Base-by-base conservation (phyloP, 2,888 invertebrate genomes). In the Euzophera pinguis region DNA sequence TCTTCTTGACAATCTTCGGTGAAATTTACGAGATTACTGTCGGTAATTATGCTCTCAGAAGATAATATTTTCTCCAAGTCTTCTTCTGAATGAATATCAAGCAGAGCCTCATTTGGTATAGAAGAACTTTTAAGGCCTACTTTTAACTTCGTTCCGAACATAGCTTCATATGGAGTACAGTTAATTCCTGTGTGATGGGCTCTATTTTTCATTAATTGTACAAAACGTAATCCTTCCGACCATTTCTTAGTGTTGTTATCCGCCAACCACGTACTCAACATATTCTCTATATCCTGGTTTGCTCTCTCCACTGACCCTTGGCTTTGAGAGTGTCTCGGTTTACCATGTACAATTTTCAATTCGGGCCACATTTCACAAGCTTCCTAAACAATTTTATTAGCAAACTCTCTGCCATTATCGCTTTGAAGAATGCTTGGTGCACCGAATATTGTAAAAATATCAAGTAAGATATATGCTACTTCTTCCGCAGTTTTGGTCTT, bases 221-320 rank as follows among this genome's bases (percentile, higher is more conserved):
- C n/a, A n/a, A n/a, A n/a, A 83, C 60, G 50, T 50, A 81, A 57
- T 10, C 81, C 82, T 61, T 80, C 68, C 10, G 69, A 71, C 84
- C 81, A 85, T 53, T 75, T 72, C 35, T 47, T 67, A 4, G 64
- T 67, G 12, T 70, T 60, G 43, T 78, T 74, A 38, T 65, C 63
- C 35, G 62, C 55, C 69, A 83, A 57, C 81, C 81, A 84, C 0
- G 74, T 59, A 52, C 50, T 47, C 7, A 77, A 27, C 67, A 79
- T 78, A 43, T 76, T 76, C 60, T 75, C 61, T 13, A 81, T 65
- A 55, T 76, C 76, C 60, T 76, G 73, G 50, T 77, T 77, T 8
- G 69, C 67, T 38, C 73, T 56, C 58, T 78, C 68, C 17, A 78
- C 72, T 47, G 61, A 64, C 3, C 75, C 73, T 60, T 78, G 76